Evolutionary conservation across 2,888 invertebrate species (phyloP).

Genomic region (Brenthis ino): DNA sequence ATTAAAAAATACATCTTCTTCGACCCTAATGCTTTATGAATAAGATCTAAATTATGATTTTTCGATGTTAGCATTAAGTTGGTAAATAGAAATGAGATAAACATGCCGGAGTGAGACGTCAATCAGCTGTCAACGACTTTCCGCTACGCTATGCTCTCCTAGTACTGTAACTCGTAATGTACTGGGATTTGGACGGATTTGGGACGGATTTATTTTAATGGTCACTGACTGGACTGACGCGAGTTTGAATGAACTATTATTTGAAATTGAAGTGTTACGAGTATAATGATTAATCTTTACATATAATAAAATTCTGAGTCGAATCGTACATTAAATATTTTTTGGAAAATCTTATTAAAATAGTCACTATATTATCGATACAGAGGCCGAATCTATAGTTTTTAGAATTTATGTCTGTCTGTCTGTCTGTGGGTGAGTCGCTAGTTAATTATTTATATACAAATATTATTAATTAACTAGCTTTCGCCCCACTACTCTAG

Average conservation of each 20-base stretch:
- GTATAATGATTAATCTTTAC: no score
- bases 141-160: slow-evolving; percentile 72
- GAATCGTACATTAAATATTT: no score
- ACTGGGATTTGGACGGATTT: slow-evolving; percentile 51
- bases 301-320: no score
- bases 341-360: no score
- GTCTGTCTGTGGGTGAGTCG: no score
- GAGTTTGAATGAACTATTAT: not conserved
- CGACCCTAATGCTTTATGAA: slow-evolving; percentile 8
- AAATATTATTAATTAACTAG: no score
- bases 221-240: slow-evolving; percentile 1
- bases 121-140: slow-evolving; percentile 80
- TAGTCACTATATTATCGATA: no score
- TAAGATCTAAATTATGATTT: slow-evolving; percentile 23
- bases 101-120: slow-evolving; percentile 80
- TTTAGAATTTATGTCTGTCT: no score
- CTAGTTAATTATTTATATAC: no score
- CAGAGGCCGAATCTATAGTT: no score
- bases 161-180: slow-evolving; percentile 67
- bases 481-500: no score
- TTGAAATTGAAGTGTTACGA: no score
- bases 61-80: slow-evolving; percentile 28
- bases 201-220: slow-evolving; percentile 28
- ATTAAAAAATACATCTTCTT: slow-evolving; percentile 38
- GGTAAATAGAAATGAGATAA: slow-evolving; percentile 68